These are phyloP conservation scores for Theonella swinhoei DNA, from an alignment of 37 sponge, comb jelly and placozoan species.

Conservation along the genomic window DNA sequence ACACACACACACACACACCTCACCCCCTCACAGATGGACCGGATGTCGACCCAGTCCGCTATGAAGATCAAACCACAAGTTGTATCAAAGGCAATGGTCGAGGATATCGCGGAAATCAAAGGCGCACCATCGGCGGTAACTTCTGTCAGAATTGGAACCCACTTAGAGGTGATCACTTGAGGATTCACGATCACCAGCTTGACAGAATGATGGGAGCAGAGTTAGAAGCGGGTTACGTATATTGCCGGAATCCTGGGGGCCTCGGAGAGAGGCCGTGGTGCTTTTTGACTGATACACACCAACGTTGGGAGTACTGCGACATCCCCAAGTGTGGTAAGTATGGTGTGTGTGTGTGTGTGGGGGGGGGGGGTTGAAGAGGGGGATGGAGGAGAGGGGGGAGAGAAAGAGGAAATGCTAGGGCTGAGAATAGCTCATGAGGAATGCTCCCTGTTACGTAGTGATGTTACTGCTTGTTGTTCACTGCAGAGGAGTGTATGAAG, in stretches of 20 bases:
- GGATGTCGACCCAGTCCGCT: not conserved
- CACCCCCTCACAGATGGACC: not conserved
- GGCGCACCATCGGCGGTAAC: not conserved
- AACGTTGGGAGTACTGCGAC: conserved; percentile 66
- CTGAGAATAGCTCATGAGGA: too few relatives aligned
- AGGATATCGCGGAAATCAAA: conserved; percentile 5
- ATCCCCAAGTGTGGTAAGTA: conserved; percentile 55
- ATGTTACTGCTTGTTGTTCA: too few relatives aligned
- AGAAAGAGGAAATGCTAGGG: too few relatives aligned
- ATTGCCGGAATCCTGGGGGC: conserved; percentile 68
- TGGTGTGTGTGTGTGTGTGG: not conserved
- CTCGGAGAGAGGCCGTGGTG: conserved; percentile 61
- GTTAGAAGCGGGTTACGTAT: not conserved
- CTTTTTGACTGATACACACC: conserved; percentile 11
- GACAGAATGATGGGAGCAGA: not conserved
- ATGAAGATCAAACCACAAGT: not conserved
- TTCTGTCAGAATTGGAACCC: conserved; percentile 38
- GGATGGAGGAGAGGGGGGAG: too few relatives aligned
- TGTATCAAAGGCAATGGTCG: conserved; percentile 36
- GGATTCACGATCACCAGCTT: conserved; percentile 22
- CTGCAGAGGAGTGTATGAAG: not conserved
- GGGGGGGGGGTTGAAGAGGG: too few relatives aligned
- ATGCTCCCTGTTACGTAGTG: too few relatives aligned
- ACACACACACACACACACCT: too few relatives aligned
- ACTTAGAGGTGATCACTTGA: too few relatives aligned